A percentile compares a stretch with the other conserved stretches of the same genome.
These are phyloP conservation scores for Tursiops truncatus DNA, from an alignment of 2,113 vertebrate species.

Conservation along the genomic window DNA sequence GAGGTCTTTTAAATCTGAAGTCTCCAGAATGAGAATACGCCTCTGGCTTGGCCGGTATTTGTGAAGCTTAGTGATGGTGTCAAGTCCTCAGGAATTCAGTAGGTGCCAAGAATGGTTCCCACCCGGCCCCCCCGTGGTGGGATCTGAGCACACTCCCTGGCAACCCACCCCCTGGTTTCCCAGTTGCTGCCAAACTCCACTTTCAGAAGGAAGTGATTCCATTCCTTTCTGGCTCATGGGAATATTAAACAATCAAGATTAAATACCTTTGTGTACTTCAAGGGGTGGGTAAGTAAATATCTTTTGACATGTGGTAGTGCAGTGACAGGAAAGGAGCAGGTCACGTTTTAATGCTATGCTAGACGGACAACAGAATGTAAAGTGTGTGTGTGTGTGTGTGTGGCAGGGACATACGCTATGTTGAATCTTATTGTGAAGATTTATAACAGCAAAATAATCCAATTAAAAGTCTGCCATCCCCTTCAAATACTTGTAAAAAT, in stretches of 20 bases:
- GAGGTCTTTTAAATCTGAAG: background rate
- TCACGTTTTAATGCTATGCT: background rate
- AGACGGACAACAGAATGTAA: background rate
- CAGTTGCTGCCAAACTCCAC: slow-evolving; percentile 28
- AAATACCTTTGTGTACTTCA: background rate
- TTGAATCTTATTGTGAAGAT: background rate
- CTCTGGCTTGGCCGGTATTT: background rate
- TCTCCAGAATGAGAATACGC: background rate
- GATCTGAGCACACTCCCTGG: slow-evolving; percentile 43
- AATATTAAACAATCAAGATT: slow-evolving; percentile 46
- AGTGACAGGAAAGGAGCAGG: background rate
- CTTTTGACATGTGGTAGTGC: background rate
- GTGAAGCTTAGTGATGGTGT: background rate
- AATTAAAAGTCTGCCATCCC: background rate
- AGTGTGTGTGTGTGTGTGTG: background rate
- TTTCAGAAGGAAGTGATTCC: slow-evolving; percentile 49
- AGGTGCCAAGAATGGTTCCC: slow-evolving; percentile 22
- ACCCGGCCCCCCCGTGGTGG: background rate
- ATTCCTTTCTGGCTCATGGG: slow-evolving; percentile 44
- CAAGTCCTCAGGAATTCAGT: slow-evolving; percentile 25
- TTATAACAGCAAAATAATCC: slow-evolving; percentile 3
- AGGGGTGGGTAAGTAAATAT: background rate
- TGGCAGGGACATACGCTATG: background rate
- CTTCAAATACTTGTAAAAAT: background rate
- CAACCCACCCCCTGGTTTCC: slow-evolving; percentile 60